Base-by-base conservation (phyloP, 1,140 invertebrate species). In the Antheraea mylitta region DNA sequence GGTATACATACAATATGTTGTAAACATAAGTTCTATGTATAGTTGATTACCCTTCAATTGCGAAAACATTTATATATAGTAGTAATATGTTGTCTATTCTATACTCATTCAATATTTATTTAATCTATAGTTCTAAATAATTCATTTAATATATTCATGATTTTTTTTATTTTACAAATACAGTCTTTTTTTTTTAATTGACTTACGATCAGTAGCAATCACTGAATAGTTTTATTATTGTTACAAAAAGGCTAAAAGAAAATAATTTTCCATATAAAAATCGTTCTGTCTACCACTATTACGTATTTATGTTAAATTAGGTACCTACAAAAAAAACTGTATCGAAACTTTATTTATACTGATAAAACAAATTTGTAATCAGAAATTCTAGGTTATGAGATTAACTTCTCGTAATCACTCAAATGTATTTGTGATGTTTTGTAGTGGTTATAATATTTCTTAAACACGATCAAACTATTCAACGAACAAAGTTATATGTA, bases 401-500 rank as follows among this genome's bases (percentile, higher is more conserved):
- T 42, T 42, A 11, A 0, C 38, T 30, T 30, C 38, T 42, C 38
- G 38, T 42, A 42, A 11, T 42, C 0, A 42, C 38, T 42, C 11
- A 42, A 42, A 42, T 42, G 11, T 42, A 42, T 42, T 42, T 42
- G 11, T 42, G 11, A 0, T 42, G 7, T 11, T 42, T 42, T 42
- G 38, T 7, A 11, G 11, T 11, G 8, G 7, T 42, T 9, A 42
- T 42, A 9, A 42, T 42, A 42, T 42, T 7, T 53, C 75, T 53
- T 66, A 58, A 67, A 69, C 60, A 61, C 60, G 62, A 64, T 66
- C 59, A 73, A 81, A 75, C 62, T 76, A 78, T 79, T 79, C 59
- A 79, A 79, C 68, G 72, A 87, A 83, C 79, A 89, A 86, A 85
- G 74, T 82, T 77, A 80, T 83, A 82, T 72, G 67, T 80, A 85